Conservation (phyloP, 1,140 invertebrate species). For the Papilio xuthus region DNA sequence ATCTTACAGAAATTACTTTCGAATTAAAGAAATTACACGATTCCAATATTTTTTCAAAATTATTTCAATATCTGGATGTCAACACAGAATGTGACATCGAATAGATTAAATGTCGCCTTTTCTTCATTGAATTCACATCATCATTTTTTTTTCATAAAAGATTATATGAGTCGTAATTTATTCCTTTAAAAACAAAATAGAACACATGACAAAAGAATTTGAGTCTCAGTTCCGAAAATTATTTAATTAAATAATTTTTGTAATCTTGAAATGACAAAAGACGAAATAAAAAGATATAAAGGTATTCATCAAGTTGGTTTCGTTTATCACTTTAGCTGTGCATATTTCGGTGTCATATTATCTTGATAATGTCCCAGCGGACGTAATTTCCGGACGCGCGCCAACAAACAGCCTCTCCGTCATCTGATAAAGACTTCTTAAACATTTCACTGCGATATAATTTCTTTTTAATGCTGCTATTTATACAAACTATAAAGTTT, state of each 20-base stretch:
- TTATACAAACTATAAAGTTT: background rate
- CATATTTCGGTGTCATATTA: constrained; percentile 34
- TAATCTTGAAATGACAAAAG: background rate
- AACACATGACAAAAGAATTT: too few species aligned
- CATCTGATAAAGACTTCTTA: constrained; percentile 37
- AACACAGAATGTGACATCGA: background rate
- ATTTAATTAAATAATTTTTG: background rate
- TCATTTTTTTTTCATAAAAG: background rate
- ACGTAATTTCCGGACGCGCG: constrained; percentile 33
- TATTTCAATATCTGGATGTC: background rate
- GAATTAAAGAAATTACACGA: too few species aligned
- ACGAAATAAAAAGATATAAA: background rate
- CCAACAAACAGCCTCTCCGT: constrained; percentile 29
- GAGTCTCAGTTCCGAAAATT: too few species aligned
- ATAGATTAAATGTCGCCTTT: background rate
- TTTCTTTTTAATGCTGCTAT: constrained; percentile 33
- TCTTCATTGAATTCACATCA: background rate
- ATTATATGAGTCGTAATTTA: background rate
- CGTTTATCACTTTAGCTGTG: constrained; percentile 15
- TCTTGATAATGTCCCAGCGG: constrained; percentile 32
- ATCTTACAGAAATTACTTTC: too few species aligned
- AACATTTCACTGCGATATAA: constrained; percentile 32
- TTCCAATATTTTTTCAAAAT: constrained; percentile 2
- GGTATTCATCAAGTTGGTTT: background rate
- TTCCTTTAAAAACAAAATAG: too few species aligned